Conservation (phyloP, 23 tunicate genomes). For the Trididemnum nubilum region DNA sequence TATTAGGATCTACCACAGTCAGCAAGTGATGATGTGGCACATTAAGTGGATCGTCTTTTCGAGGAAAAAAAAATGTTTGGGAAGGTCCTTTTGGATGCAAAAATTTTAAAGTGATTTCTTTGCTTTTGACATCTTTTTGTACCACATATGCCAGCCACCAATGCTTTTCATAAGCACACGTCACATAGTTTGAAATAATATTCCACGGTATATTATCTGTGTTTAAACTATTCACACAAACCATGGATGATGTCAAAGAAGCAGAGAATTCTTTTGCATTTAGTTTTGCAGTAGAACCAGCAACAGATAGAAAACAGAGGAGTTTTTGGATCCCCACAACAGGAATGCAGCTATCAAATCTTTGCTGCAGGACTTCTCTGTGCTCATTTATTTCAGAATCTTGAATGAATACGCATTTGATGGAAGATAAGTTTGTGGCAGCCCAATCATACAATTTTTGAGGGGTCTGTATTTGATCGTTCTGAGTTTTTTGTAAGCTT, state of each 20-base stretch:
- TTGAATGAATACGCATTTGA: not conserved
- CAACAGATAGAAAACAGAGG: not conserved
- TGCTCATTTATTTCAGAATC: not conserved
- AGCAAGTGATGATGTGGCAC: not conserved
- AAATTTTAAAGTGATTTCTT: not conserved
- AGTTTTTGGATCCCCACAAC: not conserved
- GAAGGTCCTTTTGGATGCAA: conserved; percentile 4
- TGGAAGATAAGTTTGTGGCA: not conserved
- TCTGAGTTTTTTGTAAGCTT: not conserved
- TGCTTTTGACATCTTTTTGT: not conserved
- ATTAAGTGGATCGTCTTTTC: not conserved
- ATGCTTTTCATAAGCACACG: not conserved
- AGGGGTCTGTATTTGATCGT: conserved; percentile 6
- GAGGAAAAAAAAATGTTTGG: not conserved
- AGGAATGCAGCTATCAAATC: not conserved
- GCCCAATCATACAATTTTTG: conserved; percentile 5
- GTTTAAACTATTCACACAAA: conserved; percentile 9
- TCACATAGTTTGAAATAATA: not conserved
- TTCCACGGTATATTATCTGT: conserved; percentile 5
- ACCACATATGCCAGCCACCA: conserved; percentile 13
- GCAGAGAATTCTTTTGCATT: not conserved
- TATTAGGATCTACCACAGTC: conserved; percentile 8
- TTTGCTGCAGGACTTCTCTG: not conserved
- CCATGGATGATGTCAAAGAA: not conserved
- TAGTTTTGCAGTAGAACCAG: conserved; percentile 3